Evolutionary conservation across 2,113 vertebrate genomes (phyloP).

Genomic region (Salminus brasiliensis): DNA sequence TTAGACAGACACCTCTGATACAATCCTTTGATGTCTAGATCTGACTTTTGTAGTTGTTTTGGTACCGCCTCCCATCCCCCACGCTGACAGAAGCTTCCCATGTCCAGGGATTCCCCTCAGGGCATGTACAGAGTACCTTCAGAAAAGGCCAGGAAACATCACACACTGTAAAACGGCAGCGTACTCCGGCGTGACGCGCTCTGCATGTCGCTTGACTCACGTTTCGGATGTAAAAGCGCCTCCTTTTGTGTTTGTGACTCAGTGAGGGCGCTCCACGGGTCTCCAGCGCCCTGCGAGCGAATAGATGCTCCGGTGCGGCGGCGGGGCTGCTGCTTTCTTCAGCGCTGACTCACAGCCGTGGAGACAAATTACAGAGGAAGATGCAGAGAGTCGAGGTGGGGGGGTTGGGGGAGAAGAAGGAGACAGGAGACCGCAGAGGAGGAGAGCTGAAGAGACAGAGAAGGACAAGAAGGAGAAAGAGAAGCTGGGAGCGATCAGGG

Average conservation of each 20-base stretch:
- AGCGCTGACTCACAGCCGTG: slow-evolving; percentile 58
- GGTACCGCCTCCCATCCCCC: too few species aligned
- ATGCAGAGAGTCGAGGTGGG: slow-evolving; percentile 36
- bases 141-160: neutral
- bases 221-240: slow-evolving; percentile 9
- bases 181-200: neutral
- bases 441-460: slow-evolving; percentile 40
- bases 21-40: too few species aligned
- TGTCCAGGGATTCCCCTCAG: too few species aligned
- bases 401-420: neutral
- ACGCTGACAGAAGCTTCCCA: too few species aligned
- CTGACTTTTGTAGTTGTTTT: too few species aligned
- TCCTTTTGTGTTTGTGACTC: slow-evolving; percentile 17
- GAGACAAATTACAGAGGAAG: slow-evolving; percentile 58
- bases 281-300: slow-evolving; percentile 61
- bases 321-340: slow-evolving; percentile 46
- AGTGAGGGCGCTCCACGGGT: slow-evolving; percentile 29
- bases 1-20: too few species aligned
- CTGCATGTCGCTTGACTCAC: neutral
- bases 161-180: neutral
- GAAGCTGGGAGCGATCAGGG: slow-evolving; percentile 23
- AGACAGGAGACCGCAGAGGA: neutral
- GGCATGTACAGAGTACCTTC: too few species aligned
- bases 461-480: slow-evolving; percentile 1
- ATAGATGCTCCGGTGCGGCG: slow-evolving; percentile 49